Percentiles rank a stretch among this genome's conserved stretches.
These are phyloP conservation scores for Rousettus leschenaultii DNA, from an alignment of 2,113 vertebrate species.

Conservation along the genomic window DNA sequence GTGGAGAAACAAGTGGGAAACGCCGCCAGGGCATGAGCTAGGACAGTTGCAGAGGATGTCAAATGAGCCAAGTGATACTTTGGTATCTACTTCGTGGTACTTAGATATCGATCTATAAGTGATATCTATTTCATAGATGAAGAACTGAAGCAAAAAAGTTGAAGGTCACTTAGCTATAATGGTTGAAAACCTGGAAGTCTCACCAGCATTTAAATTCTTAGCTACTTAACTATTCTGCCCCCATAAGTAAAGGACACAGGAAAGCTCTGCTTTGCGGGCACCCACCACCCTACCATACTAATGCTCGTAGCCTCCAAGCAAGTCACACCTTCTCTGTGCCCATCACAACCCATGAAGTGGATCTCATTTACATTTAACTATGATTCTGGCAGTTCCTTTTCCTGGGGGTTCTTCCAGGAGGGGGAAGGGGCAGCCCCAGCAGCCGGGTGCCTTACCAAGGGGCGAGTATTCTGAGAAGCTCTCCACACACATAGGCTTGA, in stretches of 20 bases:
- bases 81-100: not conserved
- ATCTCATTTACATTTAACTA: not conserved
- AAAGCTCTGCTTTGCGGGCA: not conserved
- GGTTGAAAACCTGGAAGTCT: not conserved
- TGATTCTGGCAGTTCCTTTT: not conserved
- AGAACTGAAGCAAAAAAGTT: not conserved
- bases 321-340: not conserved
- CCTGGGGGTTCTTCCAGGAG: not conserved
- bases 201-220: not conserved
- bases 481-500: slow-evolving; percentile 50
- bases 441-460: slow-evolving; percentile 80
- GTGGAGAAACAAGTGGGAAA: not conserved
- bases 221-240: not conserved
- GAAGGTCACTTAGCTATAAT: not conserved
- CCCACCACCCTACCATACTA: too few species aligned
- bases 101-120: too few species aligned
- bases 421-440: not conserved
- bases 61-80: not conserved
- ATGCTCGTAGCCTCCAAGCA: not conserved
- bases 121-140: not conserved
- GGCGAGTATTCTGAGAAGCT: too few species aligned
- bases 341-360: not conserved
- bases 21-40: not conserved
- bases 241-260: not conserved
- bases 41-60: not conserved